Evolutionary conservation across 2,113 vertebrate genomes (phyloP), one percentile per base, ranked within the genome.

Genomic region (Gila orcuttii): DNA sequence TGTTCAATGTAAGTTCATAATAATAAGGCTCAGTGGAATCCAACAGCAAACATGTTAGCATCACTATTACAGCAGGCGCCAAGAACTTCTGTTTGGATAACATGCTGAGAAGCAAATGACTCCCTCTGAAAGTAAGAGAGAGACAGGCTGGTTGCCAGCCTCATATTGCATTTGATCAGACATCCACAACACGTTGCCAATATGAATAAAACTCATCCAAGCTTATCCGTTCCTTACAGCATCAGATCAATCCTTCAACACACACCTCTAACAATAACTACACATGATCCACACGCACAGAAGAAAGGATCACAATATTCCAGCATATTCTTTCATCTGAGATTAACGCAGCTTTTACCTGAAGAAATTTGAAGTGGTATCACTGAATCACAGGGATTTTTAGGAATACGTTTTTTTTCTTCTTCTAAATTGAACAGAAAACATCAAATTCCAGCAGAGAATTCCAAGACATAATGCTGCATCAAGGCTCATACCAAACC

Each of bases 261-360:
- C 57, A 47, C 78, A 31, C 79, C 15, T 89, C 90, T 85, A 59
- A 87, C 84, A 88, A 87, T 25, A 60, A 91, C 83, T 17, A 86
- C 89, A 45, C 60, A 60, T 90, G 90, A 92, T 91, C 92, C 90
- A 92, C 92, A 92, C 77, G 1, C 33, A 82, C 82, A 87, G 88
- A 88, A 87, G 90, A 93, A 92, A 91, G 91, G 91, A 91, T 90
- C 86, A 89, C 83, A 71, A 79, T 87, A 50, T 85, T 85, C 91
- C 85, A 90, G 75, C 75, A 39, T 75, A 66, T 64, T 86, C 74
- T 83, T 84, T 94, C 92, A 92, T 92, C 91, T 86, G 86, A 89
- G 88, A 91, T 88, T 86, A 90, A 92, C 94, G 90, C 91, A 89
- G 92, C 91, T 95, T 94, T 93, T 86, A 90, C 91, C 87, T 75